These are phyloP conservation scores for Eleutherodactylus coqui DNA, from an alignment of 2,797 vertebrate genomes.

Conservation along the genomic window DNA sequence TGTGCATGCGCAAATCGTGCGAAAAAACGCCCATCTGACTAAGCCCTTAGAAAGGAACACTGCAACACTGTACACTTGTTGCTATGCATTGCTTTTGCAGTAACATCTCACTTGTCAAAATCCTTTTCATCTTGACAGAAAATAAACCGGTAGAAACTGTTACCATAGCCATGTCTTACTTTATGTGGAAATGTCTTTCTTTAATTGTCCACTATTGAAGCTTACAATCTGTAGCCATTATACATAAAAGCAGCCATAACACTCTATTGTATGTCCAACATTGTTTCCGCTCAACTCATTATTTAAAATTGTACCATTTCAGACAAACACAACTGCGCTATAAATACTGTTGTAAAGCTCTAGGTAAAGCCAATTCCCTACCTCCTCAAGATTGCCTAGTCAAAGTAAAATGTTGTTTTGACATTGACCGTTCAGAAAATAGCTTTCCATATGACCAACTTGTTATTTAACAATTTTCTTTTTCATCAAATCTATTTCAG, in stretches of 20 bases:
- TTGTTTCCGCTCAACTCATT: constrained; percentile 24
- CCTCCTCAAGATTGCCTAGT: constrained; percentile 31
- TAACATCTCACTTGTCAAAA: not conserved
- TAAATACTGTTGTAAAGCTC: not conserved
- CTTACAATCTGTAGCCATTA: constrained; percentile 35
- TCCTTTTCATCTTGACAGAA: not conserved
- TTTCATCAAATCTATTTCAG: not conserved
- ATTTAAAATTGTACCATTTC: constrained; percentile 43
- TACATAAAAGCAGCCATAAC: constrained; percentile 24
- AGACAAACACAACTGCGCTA: constrained; percentile 8
- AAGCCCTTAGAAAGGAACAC: not conserved
- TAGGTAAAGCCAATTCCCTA: constrained; percentile 3
- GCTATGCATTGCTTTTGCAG: not conserved
- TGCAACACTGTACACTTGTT: not conserved
- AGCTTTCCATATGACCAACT: not conserved
- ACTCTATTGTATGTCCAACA: not conserved
- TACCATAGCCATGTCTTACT: constrained; percentile 40
- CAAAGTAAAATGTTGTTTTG: constrained; percentile 32
- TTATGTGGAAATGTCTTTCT: constrained; percentile 21
- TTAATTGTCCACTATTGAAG: constrained; percentile 53
- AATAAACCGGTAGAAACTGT: constrained; percentile 3
- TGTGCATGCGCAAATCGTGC: too few species aligned
- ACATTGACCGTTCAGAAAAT: not conserved
- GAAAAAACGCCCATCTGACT: too few species aligned
- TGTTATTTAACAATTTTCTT: constrained; percentile 19